These are phyloP conservation scores for Ellobius talpinus DNA, from an alignment of 2,113 vertebrate species.

Conservation along the genomic window DNA sequence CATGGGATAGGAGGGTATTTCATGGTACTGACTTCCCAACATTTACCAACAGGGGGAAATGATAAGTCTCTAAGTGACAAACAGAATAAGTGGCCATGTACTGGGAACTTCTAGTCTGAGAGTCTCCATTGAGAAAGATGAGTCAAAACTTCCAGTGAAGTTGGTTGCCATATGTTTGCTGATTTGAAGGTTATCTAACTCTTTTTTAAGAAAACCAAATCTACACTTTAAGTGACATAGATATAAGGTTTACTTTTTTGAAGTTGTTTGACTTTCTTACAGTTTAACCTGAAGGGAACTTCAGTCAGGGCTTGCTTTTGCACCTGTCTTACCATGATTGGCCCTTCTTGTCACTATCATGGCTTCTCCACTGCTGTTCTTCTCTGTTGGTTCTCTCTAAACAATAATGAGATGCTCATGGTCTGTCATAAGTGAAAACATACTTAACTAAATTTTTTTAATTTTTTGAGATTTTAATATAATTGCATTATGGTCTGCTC, in stretches of 20 bases:
- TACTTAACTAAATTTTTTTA: background rate
- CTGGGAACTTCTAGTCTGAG: background rate
- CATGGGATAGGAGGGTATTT: background rate
- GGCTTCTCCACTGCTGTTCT: background rate
- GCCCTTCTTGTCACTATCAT: background rate
- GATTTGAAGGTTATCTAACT: background rate
- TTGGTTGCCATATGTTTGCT: background rate
- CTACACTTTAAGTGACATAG: background rate
- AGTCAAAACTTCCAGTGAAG: background rate
- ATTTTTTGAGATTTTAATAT: background rate
- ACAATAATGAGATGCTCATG: background rate
- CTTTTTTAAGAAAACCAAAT: background rate
- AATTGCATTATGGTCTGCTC: too few species aligned
- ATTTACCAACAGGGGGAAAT: background rate
- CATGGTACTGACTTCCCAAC: background rate
- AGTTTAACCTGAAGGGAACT: slow-evolving; percentile 13
- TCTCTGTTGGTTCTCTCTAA: background rate
- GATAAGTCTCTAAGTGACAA: background rate
- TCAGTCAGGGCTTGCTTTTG: background rate
- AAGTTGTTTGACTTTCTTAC: slow-evolving; percentile 21
- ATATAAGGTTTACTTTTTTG: background rate
- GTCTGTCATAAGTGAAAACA: background rate
- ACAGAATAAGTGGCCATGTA: background rate
- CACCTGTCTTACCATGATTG: background rate
- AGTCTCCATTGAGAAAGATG: background rate